Evolutionary conservation across 2,888 invertebrate genomes (phyloP), one percentile per base, ranked within the genome.

Genomic region (Hylaea fasciaria): DNA sequence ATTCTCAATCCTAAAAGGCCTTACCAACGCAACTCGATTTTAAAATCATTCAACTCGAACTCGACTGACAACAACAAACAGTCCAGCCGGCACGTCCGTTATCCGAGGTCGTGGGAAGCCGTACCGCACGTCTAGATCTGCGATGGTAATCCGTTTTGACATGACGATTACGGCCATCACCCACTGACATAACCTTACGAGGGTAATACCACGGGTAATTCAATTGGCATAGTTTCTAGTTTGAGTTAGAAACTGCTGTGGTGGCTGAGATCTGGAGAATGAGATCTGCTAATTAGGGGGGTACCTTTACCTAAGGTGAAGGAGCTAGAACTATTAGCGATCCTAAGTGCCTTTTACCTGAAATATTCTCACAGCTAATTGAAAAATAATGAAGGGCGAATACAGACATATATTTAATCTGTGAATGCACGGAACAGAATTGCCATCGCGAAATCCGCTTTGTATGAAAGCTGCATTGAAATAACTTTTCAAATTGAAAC

Each of bases 141-240:
- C 11, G 51, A 56, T 50, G 61, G 49, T 83, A 82, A 84, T 81
- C 83, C 74, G 47, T 66, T 71, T 70, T 71, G 69, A 71, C 76
- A 71, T 67, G 68, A 47, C 65, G 63, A 76, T 74, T 71, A 71
- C 74, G 81, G 62, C 83, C 82, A 59, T 84, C 81, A 83, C 84
- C 82, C 60, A 83, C 64, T 76, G 77, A 80, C 82, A 78, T 76
- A 80, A 83, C 80, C 82, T 82, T 81, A 77, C 67, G 52, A 14
- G 51, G 40, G 22, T 22, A 22, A 22, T 22, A 3, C 22, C 22
- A 22, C 22, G 5, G 41, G 67, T 80, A 80, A 82, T 80, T 78
- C 72, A 77, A 82, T 81, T 80, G 79, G 64, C 70, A 70, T 68
- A 49, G 53, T 54, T 37, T 37, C 37, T 12, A 37, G 9, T 35